phyloP scores from a whole-genome alignment of 2,797 vertebrate genomes.

The Potorous gilbertii region DNA sequence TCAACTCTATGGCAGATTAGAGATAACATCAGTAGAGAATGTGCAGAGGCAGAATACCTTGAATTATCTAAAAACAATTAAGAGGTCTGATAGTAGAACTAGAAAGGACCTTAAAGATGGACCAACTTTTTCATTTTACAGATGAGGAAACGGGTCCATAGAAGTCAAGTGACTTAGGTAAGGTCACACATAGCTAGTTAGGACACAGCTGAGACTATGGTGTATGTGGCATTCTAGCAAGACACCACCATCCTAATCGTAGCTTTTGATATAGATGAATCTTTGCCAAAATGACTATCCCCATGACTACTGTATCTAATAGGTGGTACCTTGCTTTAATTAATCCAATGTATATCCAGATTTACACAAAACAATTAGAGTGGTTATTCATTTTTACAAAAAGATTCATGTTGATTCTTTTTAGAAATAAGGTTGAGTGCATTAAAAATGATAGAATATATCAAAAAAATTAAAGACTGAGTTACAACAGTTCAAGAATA shows the following conservation, averaged over 20 bases:
- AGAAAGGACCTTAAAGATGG: neutral
- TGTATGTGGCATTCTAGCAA: neutral
- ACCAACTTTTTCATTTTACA: neutral
- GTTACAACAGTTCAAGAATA: conserved; percentile 71
- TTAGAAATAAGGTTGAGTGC: neutral
- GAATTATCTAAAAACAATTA: neutral
- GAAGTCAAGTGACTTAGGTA: neutral
- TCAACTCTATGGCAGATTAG: neutral
- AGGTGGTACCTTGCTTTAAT: conserved; percentile 16
- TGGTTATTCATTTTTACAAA: conserved; percentile 59
- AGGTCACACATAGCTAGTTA: neutral
- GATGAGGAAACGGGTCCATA: neutral
- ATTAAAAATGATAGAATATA: conserved; percentile 70
- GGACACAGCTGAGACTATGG: neutral
- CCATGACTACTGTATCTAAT: neutral
- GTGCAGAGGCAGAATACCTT: conserved; percentile 8
- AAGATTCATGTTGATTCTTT: conserved; percentile 27
- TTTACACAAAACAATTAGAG: conserved; percentile 51
- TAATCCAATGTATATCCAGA: conserved; percentile 43
- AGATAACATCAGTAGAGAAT: conserved; percentile 6
- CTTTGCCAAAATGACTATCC: conserved; percentile 24
- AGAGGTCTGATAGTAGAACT: neutral
- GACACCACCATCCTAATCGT: neutral
- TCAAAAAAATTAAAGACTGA: conserved; percentile 56
- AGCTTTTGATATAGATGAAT: neutral